These are phyloP conservation scores for Acanthosepion esculentum DNA, from an alignment of 2,888 invertebrate genomes.

Conservation along the genomic window DNA sequence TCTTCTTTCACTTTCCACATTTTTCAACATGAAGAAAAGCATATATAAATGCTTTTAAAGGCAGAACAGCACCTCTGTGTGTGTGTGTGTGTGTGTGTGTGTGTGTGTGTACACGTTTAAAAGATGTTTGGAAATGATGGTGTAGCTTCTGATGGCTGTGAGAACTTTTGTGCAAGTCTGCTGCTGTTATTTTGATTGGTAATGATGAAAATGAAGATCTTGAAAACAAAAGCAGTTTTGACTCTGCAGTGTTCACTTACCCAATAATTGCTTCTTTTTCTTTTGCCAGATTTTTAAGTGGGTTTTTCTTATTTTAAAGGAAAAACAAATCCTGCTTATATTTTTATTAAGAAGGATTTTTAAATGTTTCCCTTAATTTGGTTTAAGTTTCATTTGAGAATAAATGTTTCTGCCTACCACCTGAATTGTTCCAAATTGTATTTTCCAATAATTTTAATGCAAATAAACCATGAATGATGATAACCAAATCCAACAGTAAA, in stretches of 20 bases:
- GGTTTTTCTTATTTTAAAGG: not conserved
- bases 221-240: not conserved
- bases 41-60: not conserved
- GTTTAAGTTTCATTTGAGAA: too few relatives aligned
- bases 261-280: conserved; percentile 14
- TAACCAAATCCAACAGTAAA: conserved; percentile 15
- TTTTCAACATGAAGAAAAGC: not conserved
- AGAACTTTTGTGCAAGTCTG: too few relatives aligned
- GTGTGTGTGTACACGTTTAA: not conserved
- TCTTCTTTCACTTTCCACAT: not conserved
- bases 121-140: not conserved
- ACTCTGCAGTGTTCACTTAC: conserved; percentile 11
- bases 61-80: not conserved
- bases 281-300: conserved; percentile 8
- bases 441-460: not conserved
- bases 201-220: not conserved
- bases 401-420: not conserved
- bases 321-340: conserved; percentile 12
- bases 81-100: not conserved
- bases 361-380: not conserved
- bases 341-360: conserved; percentile 3
- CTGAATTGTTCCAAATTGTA: not conserved
- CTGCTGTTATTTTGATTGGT: not conserved
- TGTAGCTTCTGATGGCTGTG: not conserved
- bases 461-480: not conserved